These are phyloP conservation scores for Diadumene lineata DNA, from an alignment of 92 coral and sea anemone species.

Conservation along the genomic window DNA sequence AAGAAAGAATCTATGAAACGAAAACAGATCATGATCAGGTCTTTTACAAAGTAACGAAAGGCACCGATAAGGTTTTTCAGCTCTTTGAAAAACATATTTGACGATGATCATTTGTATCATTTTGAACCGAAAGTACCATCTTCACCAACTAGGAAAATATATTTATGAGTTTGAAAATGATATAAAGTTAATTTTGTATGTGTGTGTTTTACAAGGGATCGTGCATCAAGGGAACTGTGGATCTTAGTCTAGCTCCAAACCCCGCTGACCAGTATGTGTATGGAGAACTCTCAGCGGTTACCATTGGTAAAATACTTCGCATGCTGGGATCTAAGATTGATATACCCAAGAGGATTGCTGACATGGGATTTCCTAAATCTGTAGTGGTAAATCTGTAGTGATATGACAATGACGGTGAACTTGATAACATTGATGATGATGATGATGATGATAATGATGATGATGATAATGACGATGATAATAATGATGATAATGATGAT, in stretches of 20 bases:
- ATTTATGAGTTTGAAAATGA: not conserved
- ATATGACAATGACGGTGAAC: too few species aligned
- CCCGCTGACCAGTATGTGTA: slow-evolving; percentile 61
- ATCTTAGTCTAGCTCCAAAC: slow-evolving; percentile 54
- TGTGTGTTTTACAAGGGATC: slow-evolving; percentile 10
- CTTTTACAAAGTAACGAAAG: too few species aligned
- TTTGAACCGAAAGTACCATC: too few species aligned
- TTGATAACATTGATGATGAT: not conserved
- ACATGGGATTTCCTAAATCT: slow-evolving; percentile 66
- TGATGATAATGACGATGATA: not conserved
- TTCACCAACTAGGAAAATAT: too few species aligned
- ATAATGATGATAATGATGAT: not conserved
- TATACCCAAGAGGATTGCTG: slow-evolving; percentile 54
- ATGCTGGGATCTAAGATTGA: slow-evolving; percentile 70
- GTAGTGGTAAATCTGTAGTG: slow-evolving; percentile 28
- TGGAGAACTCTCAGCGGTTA: slow-evolving; percentile 56
- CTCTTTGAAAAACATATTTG: too few species aligned
- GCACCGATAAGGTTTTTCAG: too few species aligned
- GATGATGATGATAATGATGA: not conserved
- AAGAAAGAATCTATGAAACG: too few species aligned
- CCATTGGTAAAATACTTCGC: slow-evolving; percentile 59
- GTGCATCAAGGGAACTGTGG: slow-evolving; percentile 44
- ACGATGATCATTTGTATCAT: too few species aligned
- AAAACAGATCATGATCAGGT: too few species aligned
- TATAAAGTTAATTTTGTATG: not conserved